phyloP scores from a whole-genome alignment of 2,888 invertebrate genomes.

The Schizaphis graminum region DNA sequence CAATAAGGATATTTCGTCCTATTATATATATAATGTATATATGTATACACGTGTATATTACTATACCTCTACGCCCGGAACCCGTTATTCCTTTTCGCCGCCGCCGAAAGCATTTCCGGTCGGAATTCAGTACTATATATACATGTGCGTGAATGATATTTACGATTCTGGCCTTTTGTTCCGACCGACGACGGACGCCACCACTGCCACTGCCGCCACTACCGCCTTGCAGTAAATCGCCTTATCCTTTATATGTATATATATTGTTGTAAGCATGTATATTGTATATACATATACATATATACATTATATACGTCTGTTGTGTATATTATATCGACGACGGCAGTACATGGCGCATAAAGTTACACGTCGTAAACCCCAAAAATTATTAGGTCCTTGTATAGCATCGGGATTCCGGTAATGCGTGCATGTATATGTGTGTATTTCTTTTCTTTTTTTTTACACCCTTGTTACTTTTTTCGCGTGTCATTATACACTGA shows the following conservation, averaged over 20 bases:
- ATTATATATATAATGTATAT: background rate
- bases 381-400: conserved; percentile 22
- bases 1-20: conserved; percentile 34
- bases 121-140: conserved; percentile 35
- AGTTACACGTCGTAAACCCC: conserved; percentile 29
- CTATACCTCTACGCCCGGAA: background rate
- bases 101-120: conserved; percentile 30
- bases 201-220: background rate
- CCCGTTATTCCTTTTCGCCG: background rate
- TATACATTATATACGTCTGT: background rate
- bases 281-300: background rate
- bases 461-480: conserved; percentile 6
- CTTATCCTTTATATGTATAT: conserved; percentile 30
- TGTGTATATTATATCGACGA: conserved; percentile 31
- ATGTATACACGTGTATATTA: background rate
- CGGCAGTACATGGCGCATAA: background rate
- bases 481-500: background rate
- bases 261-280: background rate
- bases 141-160: conserved; percentile 32
- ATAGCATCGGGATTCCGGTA: conserved; percentile 14
- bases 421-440: background rate
- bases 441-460: background rate
- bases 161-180: conserved; percentile 56
- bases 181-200: conserved; percentile 11
- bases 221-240: conserved; percentile 29